Base-by-base conservation (phyloP, 2,888 invertebrate species). In the Athalia circularis region DNA sequence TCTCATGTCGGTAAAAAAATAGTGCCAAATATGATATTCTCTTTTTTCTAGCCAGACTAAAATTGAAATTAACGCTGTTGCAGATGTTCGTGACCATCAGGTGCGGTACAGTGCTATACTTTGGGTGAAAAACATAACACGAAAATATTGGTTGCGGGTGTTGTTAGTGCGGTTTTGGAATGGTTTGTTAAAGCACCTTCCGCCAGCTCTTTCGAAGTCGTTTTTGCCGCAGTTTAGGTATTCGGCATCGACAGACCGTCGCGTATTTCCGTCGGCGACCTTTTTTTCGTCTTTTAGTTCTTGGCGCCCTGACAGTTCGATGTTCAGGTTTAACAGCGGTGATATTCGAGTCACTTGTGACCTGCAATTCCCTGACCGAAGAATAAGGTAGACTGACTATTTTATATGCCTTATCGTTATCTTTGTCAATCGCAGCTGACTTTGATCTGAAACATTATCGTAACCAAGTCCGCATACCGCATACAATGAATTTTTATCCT, bases 351-450 rank as follows among this genome's bases (percentile, higher is more conserved):
- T 62, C 64, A 48, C 47, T 72, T 11, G 72, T 47, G 45, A 75
- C 47, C 59, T 61, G 75, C 67, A 79, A 59, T 76, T 79, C 79
- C 59, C 77, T 70, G 59, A 65, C 76, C 57, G 80, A 79, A 47
- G 81, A 62, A 76, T 83, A 81, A 76, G 85, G 83, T 77, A 85
- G 79, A 78, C 83, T 84, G 64, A 82, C 81, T 80, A 85, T 83
- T 82, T 82, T 81, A 65, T 79, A 75, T 68, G 83, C 5, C 3
- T 29, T 29, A 29, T 29, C 29, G 29, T 29, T 29, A 29, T 29
- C 29, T 29, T 29, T 29, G 29, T 29, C 29, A 29, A 59, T 6
- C n/a, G 57, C 13, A 59, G 57, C 45, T 15, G 15, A 47, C 72
- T 59, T 57, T 47, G 72, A 72, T 72, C 72, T 72, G 57, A 47